Percentiles rank a stretch among this genome's conserved stretches.
These are phyloP conservation scores for Petromus typicus DNA, from an alignment of 2,113 vertebrate genomes.

Conservation along the genomic window DNA sequence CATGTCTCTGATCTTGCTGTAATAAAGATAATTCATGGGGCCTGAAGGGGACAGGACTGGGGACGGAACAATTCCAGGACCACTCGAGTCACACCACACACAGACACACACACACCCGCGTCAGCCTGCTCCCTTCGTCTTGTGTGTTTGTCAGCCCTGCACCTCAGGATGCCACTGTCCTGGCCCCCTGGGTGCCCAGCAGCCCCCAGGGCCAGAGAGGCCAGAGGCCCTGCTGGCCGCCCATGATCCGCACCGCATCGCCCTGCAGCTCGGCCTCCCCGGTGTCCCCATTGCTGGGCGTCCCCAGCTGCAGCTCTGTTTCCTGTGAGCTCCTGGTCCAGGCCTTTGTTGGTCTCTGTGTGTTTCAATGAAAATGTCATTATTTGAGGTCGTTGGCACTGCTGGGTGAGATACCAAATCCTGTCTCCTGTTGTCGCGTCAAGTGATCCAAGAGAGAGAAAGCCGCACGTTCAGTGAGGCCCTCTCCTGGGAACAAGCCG, in stretches of 20 bases:
- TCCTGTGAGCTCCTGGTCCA: slow-evolving; percentile 17
- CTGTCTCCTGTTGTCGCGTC: slow-evolving; percentile 65
- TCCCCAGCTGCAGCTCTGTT: background rate
- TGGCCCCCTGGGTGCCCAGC: background rate
- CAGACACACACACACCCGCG: too few relatives aligned
- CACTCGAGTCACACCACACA: background rate
- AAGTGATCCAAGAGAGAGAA: slow-evolving; percentile 80
- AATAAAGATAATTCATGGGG: background rate
- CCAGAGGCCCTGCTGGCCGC: background rate
- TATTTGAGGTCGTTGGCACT: slow-evolving; percentile 76
- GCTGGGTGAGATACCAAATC: slow-evolving; percentile 73
- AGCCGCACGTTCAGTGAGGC: slow-evolving; percentile 44
- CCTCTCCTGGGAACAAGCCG: slow-evolving; percentile 29
- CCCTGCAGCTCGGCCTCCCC: background rate
- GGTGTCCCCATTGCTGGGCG: background rate
- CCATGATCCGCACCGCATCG: background rate
- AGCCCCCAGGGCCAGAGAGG: too few relatives aligned
- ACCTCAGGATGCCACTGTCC: background rate
- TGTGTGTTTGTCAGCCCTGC: too few relatives aligned
- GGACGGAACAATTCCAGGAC: background rate
- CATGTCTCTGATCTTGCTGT: background rate
- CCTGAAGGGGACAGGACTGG: background rate
- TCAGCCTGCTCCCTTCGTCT: background rate
- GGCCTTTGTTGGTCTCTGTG: slow-evolving; percentile 69
- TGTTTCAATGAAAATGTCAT: slow-evolving; percentile 79